Base-by-base conservation (phyloP, 2,113 vertebrate species). In the Psilopsiagon aurifrons region DNA sequence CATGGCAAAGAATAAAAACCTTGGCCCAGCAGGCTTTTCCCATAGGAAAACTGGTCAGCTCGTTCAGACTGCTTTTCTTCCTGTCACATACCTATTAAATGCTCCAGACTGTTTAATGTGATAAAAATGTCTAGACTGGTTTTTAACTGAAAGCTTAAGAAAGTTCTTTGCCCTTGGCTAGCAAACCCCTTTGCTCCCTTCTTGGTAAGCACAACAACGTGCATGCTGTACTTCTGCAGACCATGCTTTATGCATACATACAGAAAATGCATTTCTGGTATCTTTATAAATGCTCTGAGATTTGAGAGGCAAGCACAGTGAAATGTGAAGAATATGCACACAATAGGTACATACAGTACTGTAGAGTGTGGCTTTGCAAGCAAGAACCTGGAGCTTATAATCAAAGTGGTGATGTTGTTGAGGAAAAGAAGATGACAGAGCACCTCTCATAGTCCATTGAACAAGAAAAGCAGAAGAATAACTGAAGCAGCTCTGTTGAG, bases 111-210 rank as follows among this genome's bases (percentile, higher is more conserved):
- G 86, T 85, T 94, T 86, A 93, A 92, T 94, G 81, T 94, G 87
- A 94, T 94, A 91, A 77, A 94, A 90, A 89, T 52, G 79, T 94
- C 82, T 86, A 92, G 94, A 82, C 79, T 95, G 89, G 27, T 69
- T 94, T 91, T 88, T 62, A 31, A 94, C 67, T 91, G 76, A 90
- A 97, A 94, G 67, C 63, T 92, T 43, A 47, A 92, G 74, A 86
- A 90, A 93, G 90, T 87, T 92, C 88, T 96, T 95, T 95, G 93
- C 92, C 89, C 89, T 96, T 91, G 97, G 96, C 90, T 92, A 97
- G 82, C 63, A 87, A 91, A 75, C 57, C 62, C 66, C 81, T 90
- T 89, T 77, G 41, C 82, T 92, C 63, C 85, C 92, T 85, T 66
- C 77, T 83, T 75, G 28, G 74, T 83, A 88, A 97, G 74, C 37